Evolutionary conservation across 2,113 vertebrate species (phyloP).

Genomic region (Chrysemys picta): DNA sequence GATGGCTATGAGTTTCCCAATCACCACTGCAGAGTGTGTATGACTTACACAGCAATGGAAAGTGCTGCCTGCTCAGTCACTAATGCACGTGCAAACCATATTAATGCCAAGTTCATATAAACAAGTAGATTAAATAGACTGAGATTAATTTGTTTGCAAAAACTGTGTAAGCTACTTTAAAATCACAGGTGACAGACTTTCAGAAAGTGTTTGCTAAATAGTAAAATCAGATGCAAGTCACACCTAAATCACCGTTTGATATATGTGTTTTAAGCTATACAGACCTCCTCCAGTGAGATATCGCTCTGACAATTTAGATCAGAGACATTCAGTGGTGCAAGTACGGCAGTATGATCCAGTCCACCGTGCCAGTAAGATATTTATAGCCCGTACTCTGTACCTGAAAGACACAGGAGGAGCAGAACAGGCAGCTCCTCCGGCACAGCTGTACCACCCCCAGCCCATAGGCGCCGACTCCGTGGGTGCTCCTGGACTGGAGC

Average conservation of each 20-base stretch:
- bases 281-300: neutral
- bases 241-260: neutral
- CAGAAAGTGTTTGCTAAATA: constrained; percentile 20
- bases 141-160: neutral
- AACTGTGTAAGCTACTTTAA: neutral
- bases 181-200: neutral
- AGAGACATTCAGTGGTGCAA: neutral
- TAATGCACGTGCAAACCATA: neutral
- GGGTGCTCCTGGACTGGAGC: too few relatives aligned
- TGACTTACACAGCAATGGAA: neutral
- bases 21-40: too few relatives aligned
- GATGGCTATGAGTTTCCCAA: too few relatives aligned
- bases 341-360: too few relatives aligned
- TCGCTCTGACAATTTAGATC: neutral
- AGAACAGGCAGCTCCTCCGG: too few relatives aligned
- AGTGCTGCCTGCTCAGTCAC: neutral
- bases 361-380: too few relatives aligned
- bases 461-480: too few relatives aligned
- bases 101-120: neutral
- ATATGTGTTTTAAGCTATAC: neutral
- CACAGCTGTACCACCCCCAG: too few relatives aligned
- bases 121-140: neutral
- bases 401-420: too few relatives aligned
- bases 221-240: neutral
- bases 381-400: too few relatives aligned